These are phyloP conservation scores for Hyaena hyaena DNA, from an alignment of 2,113 vertebrate species.

Conservation along the genomic window DNA sequence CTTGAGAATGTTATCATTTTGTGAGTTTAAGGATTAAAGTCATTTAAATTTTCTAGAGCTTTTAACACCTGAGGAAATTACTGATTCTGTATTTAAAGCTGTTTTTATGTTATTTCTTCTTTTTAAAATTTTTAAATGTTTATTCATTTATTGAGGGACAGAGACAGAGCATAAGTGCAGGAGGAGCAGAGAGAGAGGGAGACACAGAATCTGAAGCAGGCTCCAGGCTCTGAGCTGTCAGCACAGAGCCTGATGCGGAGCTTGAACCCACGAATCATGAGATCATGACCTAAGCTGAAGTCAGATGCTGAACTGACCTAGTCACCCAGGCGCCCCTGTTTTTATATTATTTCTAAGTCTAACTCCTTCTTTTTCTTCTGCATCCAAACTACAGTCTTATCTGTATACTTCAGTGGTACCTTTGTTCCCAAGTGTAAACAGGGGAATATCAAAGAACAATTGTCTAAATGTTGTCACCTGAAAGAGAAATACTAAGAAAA, in stretches of 20 bases:
- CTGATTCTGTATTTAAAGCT: slow-evolving; percentile 42
- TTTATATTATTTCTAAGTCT: slow-evolving; percentile 46
- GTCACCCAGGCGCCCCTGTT: neutral
- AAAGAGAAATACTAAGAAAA: slow-evolving; percentile 60
- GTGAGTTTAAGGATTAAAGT: slow-evolving; percentile 57
- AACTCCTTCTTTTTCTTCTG: slow-evolving; percentile 27
- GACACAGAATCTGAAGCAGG: neutral
- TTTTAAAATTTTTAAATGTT: neutral
- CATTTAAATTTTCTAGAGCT: slow-evolving; percentile 58
- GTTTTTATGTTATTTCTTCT: neutral
- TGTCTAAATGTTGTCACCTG: neutral
- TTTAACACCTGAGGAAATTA: slow-evolving; percentile 35
- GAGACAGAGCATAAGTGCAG: neutral
- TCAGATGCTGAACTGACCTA: neutral
- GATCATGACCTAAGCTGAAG: neutral
- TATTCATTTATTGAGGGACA: neutral
- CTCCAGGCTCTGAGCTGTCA: neutral
- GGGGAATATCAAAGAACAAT: slow-evolving; percentile 26
- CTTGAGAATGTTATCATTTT: slow-evolving; percentile 57
- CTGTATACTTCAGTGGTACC: neutral
- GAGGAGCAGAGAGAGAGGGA: neutral
- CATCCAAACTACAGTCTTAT: slow-evolving; percentile 60
- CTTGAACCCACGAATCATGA: neutral
- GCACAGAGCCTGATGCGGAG: neutral
- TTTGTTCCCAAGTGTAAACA: slow-evolving; percentile 53